Conservation (phyloP, 2,113 vertebrate genomes). For the Takifugu flavidus region DNA sequence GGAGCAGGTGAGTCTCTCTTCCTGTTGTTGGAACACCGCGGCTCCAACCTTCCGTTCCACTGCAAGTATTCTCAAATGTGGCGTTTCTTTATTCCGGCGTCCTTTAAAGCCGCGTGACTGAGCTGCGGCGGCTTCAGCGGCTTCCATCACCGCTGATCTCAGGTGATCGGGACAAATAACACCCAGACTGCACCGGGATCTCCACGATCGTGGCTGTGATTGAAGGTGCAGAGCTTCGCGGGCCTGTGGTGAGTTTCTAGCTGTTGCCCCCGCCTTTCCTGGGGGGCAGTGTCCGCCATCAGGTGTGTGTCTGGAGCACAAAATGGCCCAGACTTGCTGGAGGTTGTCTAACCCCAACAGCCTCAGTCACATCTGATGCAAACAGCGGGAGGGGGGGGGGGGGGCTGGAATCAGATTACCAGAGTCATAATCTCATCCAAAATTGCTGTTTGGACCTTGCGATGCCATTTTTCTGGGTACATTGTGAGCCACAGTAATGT, state of each 20-base stretch:
- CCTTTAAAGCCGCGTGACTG: background rate
- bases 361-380: background rate
- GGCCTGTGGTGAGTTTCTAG: no score
- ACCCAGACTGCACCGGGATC: background rate
- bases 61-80: background rate
- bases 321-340: background rate
- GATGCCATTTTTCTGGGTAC: no score
- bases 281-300: background rate
- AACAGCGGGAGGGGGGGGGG: no score
- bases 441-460: no score
- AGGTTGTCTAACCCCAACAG: background rate
- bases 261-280: no score
- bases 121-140: constrained; percentile 9
- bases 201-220: no score
- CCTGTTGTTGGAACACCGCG: no score
- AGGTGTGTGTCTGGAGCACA: background rate
- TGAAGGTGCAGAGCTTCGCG: no score
- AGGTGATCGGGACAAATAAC: background rate
- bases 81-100: background rate
- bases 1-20: background rate
- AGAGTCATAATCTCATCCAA: no score
- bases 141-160: background rate
- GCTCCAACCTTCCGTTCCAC: no score
- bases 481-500: no score
- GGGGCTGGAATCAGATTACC: no score